These are phyloP conservation scores for Anguilla marmorata DNA, from an alignment of 2,797 vertebrate species.

Conservation along the genomic window DNA sequence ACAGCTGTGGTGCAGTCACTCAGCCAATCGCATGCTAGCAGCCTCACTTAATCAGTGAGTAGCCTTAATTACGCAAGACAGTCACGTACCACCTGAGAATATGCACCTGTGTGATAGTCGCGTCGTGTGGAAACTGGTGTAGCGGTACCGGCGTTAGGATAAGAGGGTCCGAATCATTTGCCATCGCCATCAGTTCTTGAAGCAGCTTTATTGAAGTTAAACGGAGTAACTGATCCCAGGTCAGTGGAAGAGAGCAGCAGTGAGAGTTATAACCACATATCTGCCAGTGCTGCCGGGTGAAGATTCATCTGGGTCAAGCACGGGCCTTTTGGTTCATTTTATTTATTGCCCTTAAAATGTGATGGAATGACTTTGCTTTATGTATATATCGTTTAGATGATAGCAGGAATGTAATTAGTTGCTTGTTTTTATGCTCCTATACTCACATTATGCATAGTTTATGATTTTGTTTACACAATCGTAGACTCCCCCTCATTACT, in stretches of 20 bases:
- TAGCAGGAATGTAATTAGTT: not conserved
- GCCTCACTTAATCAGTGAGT: not conserved
- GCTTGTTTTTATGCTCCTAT: constrained; percentile 21
- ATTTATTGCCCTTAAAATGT: constrained; percentile 12
- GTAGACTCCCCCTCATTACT: not conserved
- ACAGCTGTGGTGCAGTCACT: not conserved
- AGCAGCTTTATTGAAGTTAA: not conserved
- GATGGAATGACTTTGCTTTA: not conserved
- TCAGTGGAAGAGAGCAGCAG: not conserved
- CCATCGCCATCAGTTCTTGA: not conserved
- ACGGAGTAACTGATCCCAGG: not conserved
- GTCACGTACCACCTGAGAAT: not conserved
- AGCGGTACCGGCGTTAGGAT: not conserved
- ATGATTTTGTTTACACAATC: not conserved
- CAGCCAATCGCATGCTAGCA: not conserved
- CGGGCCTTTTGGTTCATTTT: not conserved
- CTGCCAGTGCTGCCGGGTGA: not conserved
- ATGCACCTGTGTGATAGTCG: not conserved
- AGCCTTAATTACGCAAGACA: not conserved
- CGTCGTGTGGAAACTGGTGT: not conserved
- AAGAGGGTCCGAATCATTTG: not conserved
- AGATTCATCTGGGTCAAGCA: not conserved
- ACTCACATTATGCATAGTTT: constrained; percentile 13
- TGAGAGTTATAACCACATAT: not conserved
- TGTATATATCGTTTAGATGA: not conserved